These are phyloP conservation scores for Malaclemys terrapin DNA, from an alignment of 2,113 vertebrate genomes.

Conservation along the genomic window DNA sequence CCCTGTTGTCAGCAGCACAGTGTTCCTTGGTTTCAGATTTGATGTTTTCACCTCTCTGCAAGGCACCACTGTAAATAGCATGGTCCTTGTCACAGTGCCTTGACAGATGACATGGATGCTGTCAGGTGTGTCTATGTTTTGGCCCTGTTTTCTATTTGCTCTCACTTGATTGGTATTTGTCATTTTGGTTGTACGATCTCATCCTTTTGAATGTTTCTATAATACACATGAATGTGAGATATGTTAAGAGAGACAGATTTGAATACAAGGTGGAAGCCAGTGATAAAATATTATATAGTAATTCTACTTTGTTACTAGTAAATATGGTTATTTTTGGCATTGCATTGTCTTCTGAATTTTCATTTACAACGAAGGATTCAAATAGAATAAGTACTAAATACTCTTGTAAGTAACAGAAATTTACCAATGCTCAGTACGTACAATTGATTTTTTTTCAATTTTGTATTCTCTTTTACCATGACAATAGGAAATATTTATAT, in stretches of 20 bases:
- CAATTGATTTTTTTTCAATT: background rate
- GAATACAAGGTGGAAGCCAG: fast-evolving
- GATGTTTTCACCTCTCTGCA: fast-evolving
- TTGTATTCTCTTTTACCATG: background rate
- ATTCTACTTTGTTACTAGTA: background rate
- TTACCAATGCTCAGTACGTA: background rate
- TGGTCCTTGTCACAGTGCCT: fast-evolving
- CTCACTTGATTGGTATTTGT: background rate
- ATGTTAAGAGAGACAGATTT: background rate
- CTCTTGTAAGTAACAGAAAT: background rate
- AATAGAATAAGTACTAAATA: fast-evolving
- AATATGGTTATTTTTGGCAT: fast-evolving
- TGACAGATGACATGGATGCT: fast-evolving
- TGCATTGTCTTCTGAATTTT: conserved; percentile 13
- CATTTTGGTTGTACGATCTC: background rate
- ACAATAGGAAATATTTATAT: conserved; percentile 3
- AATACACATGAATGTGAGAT: fast-evolving
- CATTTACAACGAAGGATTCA: background rate
- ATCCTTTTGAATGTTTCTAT: background rate
- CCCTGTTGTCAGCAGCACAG: background rate
- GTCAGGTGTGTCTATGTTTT: fast-evolving
- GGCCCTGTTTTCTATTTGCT: fast-evolving
- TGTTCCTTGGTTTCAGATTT: background rate
- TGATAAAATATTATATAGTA: background rate
- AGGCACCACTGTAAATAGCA: background rate